Base-by-base conservation (phyloP, 1,140 invertebrate species). In the Limonius californicus region DNA sequence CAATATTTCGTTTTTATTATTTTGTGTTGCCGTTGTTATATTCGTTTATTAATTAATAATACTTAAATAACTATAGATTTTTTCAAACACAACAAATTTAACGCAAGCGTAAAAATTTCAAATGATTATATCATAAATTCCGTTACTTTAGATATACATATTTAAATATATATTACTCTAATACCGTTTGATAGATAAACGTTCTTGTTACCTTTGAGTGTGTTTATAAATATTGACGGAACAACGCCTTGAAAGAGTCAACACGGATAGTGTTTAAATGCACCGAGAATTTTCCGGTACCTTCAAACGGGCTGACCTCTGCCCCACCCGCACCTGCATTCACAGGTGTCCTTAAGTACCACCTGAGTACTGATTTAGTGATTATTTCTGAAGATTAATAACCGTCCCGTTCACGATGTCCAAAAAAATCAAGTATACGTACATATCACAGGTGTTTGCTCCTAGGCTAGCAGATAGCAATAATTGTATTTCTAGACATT, bases 371-470 rank as follows among this genome's bases (percentile, higher is more conserved):
- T 19, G 45, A 50, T 50, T 50, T 14, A 50, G 20, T 50, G 45
- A 50, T 50, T 50, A 50, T 50, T 50, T 50, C 16, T 16, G 45
- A 50, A 50, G 45, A 50, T 50, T 50, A 50, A 50, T 50, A 50
- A 50, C 45, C 45, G 45, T 50, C 45, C 19, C 19, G 45, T 18
- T 50, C 45, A 50, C 16, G 45, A 50, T 19, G 20, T 18, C 45
- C 16, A 11, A 50, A 50, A 50, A 50, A 50, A 50, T 50, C 45
- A 50, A 50, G 16, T 21, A 50, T n/a, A n/a, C n/a, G n/a, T n/a
- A n/a, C n/a, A n/a, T 18, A 50, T 12, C 45, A 50, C 45, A 50
- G 45, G 45, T 50, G 45, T 50, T 50, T 50, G 14, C n/a, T 9
- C 35, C n/a, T 39, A 39, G 35, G n/a, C 23, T 27, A 27, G 23